Base-by-base conservation (phyloP, 1,140 invertebrate species). In the Lethrus apterus region DNA sequence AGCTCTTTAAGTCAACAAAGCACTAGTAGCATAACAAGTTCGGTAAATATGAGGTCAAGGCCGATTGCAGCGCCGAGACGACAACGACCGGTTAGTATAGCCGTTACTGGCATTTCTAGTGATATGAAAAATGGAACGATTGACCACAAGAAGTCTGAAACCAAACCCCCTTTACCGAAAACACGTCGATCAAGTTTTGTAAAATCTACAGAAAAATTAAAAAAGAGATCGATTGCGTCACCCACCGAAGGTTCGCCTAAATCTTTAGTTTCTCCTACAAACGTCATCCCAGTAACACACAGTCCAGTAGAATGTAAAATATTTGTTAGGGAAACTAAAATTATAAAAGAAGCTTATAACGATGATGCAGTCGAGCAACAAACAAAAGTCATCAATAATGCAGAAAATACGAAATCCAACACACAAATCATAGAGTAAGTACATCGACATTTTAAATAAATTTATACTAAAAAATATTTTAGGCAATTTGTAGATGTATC, bases 21-120 rank as follows among this genome's bases (percentile, higher is more conserved):
- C 59, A 70, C 69, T 58, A 76, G 69, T 59, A 78, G 73, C 55
- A 69, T 73, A 52, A 69, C 67, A 55, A 63, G 58, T 53, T 64
- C 60, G 33, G 60, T 62, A 29, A 65, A 71, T 67, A 61, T 73
- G 70, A 61, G 76, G 67, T 72, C 76, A 54, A 71, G 79, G 54
- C 70, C 76, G 33, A 64, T 71, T 20, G 72, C 77, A 40, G 73
- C 77, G 44, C 76, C 80, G 44, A 70, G 82, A 52, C 75, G 78
- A 62, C 83, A 81, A 34, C 74, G 87, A 46, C 87, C 89, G 52
- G 80, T 83, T 57, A 89, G 86, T 69, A 90, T 91, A 61, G 87
- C 86, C 55, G 53, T 65, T 59, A 89, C 86, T 49, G 86, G 84
- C 48, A 79, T 88, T 64, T 79, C 83, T 13, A 36, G 44, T 29